Evolutionary conservation across 2,113 vertebrate species (phyloP).

Genomic region (Tiliqua scincoides): DNA sequence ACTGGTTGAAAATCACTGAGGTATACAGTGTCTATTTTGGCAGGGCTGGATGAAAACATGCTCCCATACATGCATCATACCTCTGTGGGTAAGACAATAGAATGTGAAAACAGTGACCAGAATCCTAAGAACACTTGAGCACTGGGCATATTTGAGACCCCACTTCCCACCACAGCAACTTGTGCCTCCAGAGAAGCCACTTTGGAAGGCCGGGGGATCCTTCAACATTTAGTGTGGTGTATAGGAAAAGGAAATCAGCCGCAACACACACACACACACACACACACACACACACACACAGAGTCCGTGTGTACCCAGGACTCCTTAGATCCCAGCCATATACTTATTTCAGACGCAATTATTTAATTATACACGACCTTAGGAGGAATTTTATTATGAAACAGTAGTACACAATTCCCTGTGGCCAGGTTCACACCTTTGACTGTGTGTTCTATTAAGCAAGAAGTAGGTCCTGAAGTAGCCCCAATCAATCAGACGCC

Average conservation of each 20-base stretch:
- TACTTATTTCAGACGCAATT: background rate
- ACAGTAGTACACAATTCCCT: no score
- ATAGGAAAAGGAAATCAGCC: background rate
- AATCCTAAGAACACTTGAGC: background rate
- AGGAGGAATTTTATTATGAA: background rate
- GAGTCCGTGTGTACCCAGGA: background rate
- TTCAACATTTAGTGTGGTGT: background rate
- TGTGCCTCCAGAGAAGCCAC: background rate
- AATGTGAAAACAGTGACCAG: background rate
- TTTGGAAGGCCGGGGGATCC: background rate
- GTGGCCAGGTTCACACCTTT: background rate
- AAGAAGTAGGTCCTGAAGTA: background rate
- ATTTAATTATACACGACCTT: background rate
- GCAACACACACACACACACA: no score
- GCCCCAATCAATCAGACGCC: background rate
- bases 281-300: background rate
- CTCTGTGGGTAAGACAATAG: background rate
- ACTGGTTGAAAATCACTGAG: no score
- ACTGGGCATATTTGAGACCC: no score
- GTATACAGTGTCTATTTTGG: no score
- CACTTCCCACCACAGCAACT: background rate
- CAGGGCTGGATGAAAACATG: background rate
- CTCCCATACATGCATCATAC: background rate
- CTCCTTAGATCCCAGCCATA: fast-evolving
- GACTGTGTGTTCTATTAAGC: background rate